phyloP scores from a whole-genome alignment of 2,888 invertebrate species.

The Girardia tigrina region DNA sequence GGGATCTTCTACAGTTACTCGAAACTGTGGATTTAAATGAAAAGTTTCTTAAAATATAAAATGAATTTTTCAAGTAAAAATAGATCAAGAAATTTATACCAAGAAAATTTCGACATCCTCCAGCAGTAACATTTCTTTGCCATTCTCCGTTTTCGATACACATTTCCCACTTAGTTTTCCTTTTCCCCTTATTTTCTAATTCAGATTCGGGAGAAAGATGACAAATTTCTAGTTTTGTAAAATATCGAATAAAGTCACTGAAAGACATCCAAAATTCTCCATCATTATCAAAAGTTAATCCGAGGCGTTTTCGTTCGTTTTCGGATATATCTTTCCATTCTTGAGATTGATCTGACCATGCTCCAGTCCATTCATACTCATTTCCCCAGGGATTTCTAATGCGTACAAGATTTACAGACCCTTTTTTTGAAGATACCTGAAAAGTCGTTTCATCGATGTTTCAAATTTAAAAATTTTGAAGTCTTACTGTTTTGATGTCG shows the following conservation, averaged over 20 bases:
- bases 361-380: constrained; percentile 38
- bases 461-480: too few species aligned
- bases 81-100: constrained; percentile 36
- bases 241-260: constrained; percentile 69
- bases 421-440: not conserved
- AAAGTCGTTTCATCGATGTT: not conserved
- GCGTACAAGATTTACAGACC: constrained; percentile 32
- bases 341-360: constrained; percentile 38
- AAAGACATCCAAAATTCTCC: constrained; percentile 51
- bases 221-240: constrained; percentile 78
- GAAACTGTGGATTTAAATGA: constrained; percentile 30
- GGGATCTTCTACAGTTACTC: constrained; percentile 42
- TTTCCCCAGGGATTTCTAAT: constrained; percentile 39
- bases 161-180: constrained; percentile 65
- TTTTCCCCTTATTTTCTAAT: constrained; percentile 39
- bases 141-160: constrained; percentile 81
- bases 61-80: not conserved
- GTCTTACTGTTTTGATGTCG: constrained; percentile 54
- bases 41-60: constrained; percentile 31
- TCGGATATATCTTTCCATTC: constrained; percentile 35
- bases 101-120: constrained; percentile 55
- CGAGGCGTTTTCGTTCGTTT: constrained; percentile 11
- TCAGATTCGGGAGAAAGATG: constrained; percentile 68
- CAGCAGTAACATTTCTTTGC: constrained; percentile 78
- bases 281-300: constrained; percentile 34